phyloP scores from a whole-genome alignment of 2,797 vertebrate genomes.

The Eulemur rubriventer region DNA sequence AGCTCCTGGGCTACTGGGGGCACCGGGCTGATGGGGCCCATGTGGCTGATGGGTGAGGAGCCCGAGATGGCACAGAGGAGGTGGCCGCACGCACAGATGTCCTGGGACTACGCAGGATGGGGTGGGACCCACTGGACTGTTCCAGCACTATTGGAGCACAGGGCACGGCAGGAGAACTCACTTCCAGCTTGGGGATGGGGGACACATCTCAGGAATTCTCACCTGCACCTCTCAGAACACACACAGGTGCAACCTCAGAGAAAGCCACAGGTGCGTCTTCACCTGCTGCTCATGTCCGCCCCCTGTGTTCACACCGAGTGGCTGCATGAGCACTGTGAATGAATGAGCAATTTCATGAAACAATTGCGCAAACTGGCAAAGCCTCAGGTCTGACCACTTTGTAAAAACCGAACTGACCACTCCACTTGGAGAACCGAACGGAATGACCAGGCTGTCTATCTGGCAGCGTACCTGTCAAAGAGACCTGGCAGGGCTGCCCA shows the following conservation, averaged over 20 bases:
- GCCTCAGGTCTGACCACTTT: not conserved
- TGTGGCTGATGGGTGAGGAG: accelerated
- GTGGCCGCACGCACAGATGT: accelerated
- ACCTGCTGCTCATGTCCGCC: accelerated
- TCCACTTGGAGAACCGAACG: not conserved
- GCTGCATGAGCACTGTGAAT: not conserved
- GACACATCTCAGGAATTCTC: not conserved
- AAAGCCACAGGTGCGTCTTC: not conserved
- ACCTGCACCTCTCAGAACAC: not conserved
- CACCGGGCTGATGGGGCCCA: accelerated
- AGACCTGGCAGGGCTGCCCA: not conserved
- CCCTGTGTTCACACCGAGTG: not conserved
- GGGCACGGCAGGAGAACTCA: not conserved
- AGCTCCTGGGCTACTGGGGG: not conserved
- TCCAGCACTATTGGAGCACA: accelerated
- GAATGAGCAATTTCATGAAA: not conserved
- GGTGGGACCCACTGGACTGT: accelerated
- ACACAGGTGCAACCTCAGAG: not conserved
- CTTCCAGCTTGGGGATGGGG: not conserved
- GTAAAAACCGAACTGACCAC: not conserved
- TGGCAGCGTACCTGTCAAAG: not conserved
- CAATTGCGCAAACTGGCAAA: not conserved
- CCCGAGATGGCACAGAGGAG: accelerated
- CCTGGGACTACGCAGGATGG: not conserved
- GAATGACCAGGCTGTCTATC: not conserved